Evolutionary conservation across 2,888 invertebrate genomes (phyloP).

Genomic region (Psococerastis gibbosa): DNA sequence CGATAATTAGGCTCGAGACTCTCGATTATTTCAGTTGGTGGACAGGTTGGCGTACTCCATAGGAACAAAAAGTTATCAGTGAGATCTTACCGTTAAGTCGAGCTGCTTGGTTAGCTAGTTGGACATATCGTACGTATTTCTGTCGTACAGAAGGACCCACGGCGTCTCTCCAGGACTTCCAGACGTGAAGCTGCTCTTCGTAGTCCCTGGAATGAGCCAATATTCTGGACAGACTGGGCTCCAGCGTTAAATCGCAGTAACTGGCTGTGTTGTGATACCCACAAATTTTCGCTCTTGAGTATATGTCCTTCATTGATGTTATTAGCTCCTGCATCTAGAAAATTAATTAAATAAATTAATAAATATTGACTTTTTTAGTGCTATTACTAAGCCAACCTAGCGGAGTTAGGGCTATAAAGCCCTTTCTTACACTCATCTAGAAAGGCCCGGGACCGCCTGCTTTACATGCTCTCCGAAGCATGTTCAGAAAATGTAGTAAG

Average conservation of each 20-base stretch:
- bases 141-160: constrained; percentile 57
- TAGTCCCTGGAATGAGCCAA: constrained; percentile 55
- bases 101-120: constrained; percentile 62
- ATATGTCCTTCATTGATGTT: constrained; percentile 60
- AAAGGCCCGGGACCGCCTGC: too few species aligned
- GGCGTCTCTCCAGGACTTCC: constrained; percentile 64
- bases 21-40: too few species aligned
- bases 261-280: constrained; percentile 33
- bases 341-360: constrained; percentile 13
- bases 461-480: too few species aligned
- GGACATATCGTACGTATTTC: constrained; percentile 57
- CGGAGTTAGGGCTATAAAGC: too few species aligned
- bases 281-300: constrained; percentile 51
- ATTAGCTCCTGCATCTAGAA: constrained; percentile 49
- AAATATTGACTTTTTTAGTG: too few species aligned
- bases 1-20: too few species aligned
- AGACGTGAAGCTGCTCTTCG: constrained; percentile 52
- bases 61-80: too few species aligned
- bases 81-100: constrained; percentile 45
- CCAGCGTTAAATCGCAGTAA: constrained; percentile 27
- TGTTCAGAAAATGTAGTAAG: too few species aligned
- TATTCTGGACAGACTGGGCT: constrained; percentile 36
- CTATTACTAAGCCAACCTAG: too few species aligned
- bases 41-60: too few species aligned
- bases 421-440: too few species aligned